These are phyloP conservation scores for Entomyzon cyanotis DNA, from an alignment of 2,113 vertebrate species.

Conservation along the genomic window DNA sequence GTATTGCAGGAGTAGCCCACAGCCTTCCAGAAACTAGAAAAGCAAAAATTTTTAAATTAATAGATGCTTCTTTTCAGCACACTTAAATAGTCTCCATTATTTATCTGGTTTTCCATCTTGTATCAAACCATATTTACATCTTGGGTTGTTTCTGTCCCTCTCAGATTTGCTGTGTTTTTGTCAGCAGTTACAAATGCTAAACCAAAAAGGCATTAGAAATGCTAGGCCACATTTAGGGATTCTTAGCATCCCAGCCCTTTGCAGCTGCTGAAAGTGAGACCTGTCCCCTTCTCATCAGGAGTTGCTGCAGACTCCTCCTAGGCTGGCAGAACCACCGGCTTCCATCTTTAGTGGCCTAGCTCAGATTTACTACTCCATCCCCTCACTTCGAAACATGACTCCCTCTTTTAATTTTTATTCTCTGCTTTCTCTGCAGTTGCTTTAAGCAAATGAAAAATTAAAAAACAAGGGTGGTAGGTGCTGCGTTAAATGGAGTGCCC, in stretches of 20 bases:
- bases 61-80: not conserved
- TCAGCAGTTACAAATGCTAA: not conserved
- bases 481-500: not conserved
- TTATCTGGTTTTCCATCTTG: not conserved
- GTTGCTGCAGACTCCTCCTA: fast-evolving
- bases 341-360: not conserved
- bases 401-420: not conserved
- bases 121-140: not conserved
- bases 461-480: not conserved
- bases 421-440: not conserved
- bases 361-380: not conserved
- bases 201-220: not conserved
- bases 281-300: not conserved
- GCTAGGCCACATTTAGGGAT: not conserved
- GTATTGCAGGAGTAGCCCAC: not conserved
- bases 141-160: not conserved
- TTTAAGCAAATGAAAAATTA: not conserved
- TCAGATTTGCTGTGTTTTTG: not conserved
- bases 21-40: not conserved
- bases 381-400: not conserved
- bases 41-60: not conserved
- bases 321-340: not conserved
- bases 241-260: not conserved
- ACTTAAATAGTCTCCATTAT: not conserved
- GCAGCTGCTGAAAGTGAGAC: not conserved